Conservation (phyloP, 2,888 invertebrate species). For the Zootermopsis nevadensis region DNA sequence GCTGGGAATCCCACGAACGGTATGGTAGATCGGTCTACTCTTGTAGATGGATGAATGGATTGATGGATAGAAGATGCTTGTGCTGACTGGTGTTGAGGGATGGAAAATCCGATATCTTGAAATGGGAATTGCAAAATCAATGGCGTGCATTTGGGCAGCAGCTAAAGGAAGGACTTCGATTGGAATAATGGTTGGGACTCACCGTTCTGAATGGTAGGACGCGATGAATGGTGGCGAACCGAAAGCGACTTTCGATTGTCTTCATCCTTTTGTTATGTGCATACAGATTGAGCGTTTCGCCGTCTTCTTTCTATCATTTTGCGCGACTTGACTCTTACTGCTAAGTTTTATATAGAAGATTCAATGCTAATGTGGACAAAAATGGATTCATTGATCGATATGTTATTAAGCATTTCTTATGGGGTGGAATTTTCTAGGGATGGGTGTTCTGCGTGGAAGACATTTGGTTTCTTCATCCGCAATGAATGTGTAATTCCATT, state of each 20-base stretch:
- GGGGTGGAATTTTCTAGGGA: not conserved
- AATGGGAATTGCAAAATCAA: conserved; percentile 54
- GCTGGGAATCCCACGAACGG: not conserved
- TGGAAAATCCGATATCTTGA: conserved; percentile 52
- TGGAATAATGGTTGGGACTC: conserved; percentile 30
- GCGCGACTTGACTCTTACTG: not conserved
- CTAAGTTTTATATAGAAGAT: not conserved
- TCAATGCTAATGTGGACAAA: not conserved
- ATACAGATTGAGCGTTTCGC: conserved; percentile 44
- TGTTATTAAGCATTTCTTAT: not conserved
- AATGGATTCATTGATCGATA: not conserved
- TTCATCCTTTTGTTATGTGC: conserved; percentile 50
- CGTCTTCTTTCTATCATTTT: not conserved
- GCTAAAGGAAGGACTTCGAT: conserved; percentile 43
- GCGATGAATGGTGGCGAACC: conserved; percentile 21
- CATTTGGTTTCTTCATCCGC: no score
- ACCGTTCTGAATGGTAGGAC: not conserved
- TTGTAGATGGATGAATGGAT: conserved; percentile 47
- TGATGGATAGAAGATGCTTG: conserved; percentile 49
- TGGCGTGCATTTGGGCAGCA: conserved; percentile 51
- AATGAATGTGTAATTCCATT: no score
- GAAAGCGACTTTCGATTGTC: conserved; percentile 47
- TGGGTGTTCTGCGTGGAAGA: no score
- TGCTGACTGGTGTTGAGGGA: conserved; percentile 45
- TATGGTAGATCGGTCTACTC: conserved; percentile 7